Evolutionary conservation across 1,140 invertebrate genomes (phyloP).

Genomic region (Myzus persicae): DNA sequence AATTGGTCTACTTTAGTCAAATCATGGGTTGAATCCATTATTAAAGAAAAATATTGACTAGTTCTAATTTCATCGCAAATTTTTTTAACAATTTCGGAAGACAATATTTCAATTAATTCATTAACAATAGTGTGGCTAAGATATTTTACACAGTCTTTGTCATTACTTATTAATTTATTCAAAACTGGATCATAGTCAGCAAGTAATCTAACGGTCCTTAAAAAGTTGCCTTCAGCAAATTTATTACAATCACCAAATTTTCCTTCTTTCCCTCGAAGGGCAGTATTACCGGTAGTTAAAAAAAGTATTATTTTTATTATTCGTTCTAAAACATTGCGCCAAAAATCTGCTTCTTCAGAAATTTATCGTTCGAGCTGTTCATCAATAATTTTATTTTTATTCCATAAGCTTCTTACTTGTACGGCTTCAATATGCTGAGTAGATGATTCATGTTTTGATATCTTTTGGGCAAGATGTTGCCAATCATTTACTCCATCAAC

Average conservation of each 20-base stretch:
- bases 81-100: too few relatives aligned
- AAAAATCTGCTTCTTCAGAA: slow-evolving; percentile 17
- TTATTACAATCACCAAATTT: background rate
- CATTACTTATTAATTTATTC: too few relatives aligned
- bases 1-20: background rate
- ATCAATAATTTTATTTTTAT: slow-evolving; percentile 21
- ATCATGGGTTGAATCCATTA: background rate
- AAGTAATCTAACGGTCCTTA: background rate
- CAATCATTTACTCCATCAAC: slow-evolving; percentile 3
- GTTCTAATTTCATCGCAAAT: too few relatives aligned
- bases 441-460: background rate
- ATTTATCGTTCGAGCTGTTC: slow-evolving; percentile 12
- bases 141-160: too few relatives aligned
- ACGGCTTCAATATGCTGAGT: background rate
- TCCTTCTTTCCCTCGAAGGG: background rate
- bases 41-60: background rate
- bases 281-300: slow-evolving; percentile 4
- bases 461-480: background rate
- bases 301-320: slow-evolving; percentile 13
- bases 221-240: slow-evolving; percentile 24
- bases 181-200: slow-evolving; percentile 10
- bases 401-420: background rate
- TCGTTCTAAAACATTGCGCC: background rate
- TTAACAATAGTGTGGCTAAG: too few relatives aligned
- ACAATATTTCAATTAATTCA: too few relatives aligned